A percentile compares a stretch with the other conserved stretches of the same genome.
Conservation (phyloP, 2,888 invertebrate species). For the Zaprionus lineosus region DNA sequence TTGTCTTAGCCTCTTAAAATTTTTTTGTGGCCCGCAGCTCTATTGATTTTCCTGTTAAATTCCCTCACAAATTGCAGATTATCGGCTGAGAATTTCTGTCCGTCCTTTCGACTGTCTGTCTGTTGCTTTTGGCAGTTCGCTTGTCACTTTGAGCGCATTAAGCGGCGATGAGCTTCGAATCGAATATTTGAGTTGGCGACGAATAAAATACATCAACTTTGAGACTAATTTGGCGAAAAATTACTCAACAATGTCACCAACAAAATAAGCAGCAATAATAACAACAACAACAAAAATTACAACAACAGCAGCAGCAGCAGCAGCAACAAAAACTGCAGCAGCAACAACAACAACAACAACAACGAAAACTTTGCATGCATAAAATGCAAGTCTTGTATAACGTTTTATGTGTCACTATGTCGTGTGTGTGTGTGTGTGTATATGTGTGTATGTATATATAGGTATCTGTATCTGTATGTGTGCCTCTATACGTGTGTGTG, state of each 20-base stretch:
- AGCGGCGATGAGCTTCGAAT: no score
- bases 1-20: background rate
- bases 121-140: conserved; percentile 11
- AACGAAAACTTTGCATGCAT: conserved; percentile 53
- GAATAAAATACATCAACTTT: conserved; percentile 57
- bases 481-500: conserved; percentile 11
- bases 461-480: conserved; percentile 4
- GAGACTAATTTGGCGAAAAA: conserved; percentile 68
- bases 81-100: conserved; percentile 8
- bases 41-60: conserved; percentile 48
- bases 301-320: conserved; percentile 19
- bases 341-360: conserved; percentile 4
- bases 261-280: conserved; percentile 11
- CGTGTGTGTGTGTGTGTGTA: conserved; percentile 7
- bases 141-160: conserved; percentile 19
- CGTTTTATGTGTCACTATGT: conserved; percentile 42
- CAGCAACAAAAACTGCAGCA: conserved; percentile 4
- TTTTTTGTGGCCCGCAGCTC: background rate
- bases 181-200: conserved; percentile 33
- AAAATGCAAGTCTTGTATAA: conserved; percentile 40
- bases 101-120: background rate
- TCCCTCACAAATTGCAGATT: conserved; percentile 27
- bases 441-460: conserved; percentile 13
- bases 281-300: conserved; percentile 4
- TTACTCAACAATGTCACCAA: conserved; percentile 59